Evolutionary conservation across 2,113 vertebrate species (phyloP), one percentile per base, ranked within the genome.

Genomic region (Triplophysa siluroides): DNA sequence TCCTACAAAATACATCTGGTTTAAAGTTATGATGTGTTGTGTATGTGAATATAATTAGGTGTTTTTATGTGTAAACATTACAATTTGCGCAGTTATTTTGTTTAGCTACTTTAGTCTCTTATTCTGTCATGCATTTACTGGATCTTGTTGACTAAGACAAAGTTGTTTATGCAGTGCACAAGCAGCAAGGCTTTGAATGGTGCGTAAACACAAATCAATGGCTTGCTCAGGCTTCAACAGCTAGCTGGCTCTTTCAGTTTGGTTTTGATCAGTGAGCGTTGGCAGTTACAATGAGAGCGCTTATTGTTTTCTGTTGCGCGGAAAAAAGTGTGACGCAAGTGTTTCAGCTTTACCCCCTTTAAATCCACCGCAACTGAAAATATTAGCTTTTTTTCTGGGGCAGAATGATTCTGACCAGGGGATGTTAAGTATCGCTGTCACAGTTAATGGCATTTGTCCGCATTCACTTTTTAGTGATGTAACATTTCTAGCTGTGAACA

Each of bases 131-230:
- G 54, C 33, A 24, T 74, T 74, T 60, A 18, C 54, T 38, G 21
- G 26, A 11, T 66, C 16, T 29, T 60, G 5, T 47, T 1, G 0
- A 64, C 56, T 21, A 12, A 75, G 18, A 79, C 67, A 74, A 80
- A 73, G 33, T 24, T 43, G 56, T 29, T 45, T 23, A 19, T 69
- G 2, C 64, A 52, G 33, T 64, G 16, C 47, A 65, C 8, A 78
- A 41, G 47, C 18, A 47, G 78, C 64, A 50, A 75, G 33, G 24
- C 29, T 68, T 82, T 75, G 50, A 83, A 69, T 73, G 45, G 9
- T 78, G 33, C 61, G 54, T 78, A 67, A 79, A 78, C 62, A 6
- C 19, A 13, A 38, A 76, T 83, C 78, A 85, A 67, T 80, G 66
- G 43, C 70, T 69, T 79, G 50, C 69, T 78, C 33, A n/a, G 52